Base-by-base conservation (phyloP, 2,113 vertebrate genomes). In the Periophthalmodon schlosseri region DNA sequence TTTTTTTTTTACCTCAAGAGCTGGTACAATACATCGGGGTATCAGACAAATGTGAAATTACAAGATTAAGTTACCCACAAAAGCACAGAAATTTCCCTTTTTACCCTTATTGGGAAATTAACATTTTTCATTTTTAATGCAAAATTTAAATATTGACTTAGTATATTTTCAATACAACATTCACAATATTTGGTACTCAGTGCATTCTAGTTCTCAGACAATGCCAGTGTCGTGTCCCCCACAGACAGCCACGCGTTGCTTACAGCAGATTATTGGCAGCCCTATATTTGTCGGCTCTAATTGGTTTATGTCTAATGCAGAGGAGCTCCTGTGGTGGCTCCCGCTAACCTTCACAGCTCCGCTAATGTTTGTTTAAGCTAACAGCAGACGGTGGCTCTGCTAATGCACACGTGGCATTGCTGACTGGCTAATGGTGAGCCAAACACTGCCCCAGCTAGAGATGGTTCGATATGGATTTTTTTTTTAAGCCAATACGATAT, bases 201-300 rank as follows among this genome's bases (percentile, higher is more conserved):
- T n/a, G n/a, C n/a, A n/a, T n/a, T n/a, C n/a, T 56, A 21, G 1
- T 58, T 24, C 3, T 23, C 15, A 34, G 24, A 14, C 47, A 18
- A 16, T 28, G 46, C 7, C 23, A 39, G 54, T 46, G 0, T 74
- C n/a, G 67, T 18, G 3, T 44, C 34, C 14, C n/a, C 56, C 34
- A 16, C 52, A 34, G 61, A 68, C 64, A 74, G 60, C 54, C 28
- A 60, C 8, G 39, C 39, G 39, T 44, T 74, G 28, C 67, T 58
- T 66, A 80, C 7, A 56, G 7, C 10, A 76, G 91, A 89, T 93
- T 91, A 91, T 69, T 60, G 76, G 14, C 33, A 68, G 64, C 49
- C 11, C 88, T 91, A 88, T 90, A 89, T 89, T 87, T 88, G 84
- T 78, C 86, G 47, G 77, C 67, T 71, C 68, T 88, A 90, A 90